Evolutionary conservation across 2,888 invertebrate genomes (phyloP).

Genomic region (Xestoiulus laeticollis): DNA sequence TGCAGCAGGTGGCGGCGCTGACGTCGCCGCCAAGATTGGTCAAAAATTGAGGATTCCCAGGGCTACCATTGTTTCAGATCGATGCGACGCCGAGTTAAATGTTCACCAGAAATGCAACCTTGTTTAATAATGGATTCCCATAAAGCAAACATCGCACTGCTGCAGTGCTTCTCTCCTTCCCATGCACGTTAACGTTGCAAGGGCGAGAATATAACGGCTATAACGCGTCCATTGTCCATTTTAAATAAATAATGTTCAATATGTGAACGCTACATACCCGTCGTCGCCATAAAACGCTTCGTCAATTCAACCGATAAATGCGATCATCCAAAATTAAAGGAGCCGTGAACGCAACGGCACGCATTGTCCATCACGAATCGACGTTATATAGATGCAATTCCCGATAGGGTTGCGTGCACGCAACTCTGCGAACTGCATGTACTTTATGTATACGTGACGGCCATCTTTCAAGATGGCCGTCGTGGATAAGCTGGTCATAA

Average conservation of each 20-base stretch:
- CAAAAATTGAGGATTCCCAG: slow-evolving; percentile 26
- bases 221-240: slow-evolving; percentile 20
- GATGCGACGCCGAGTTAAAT: slow-evolving; percentile 26
- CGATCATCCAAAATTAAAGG: slow-evolving; percentile 19
- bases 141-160: slow-evolving; percentile 22
- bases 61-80: slow-evolving; percentile 5
- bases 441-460: no score
- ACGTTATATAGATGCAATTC: not conserved
- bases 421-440: not conserved
- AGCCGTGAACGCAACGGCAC: not conserved
- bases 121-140: slow-evolving; percentile 26
- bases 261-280: not conserved
- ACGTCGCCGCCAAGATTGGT: slow-evolving; percentile 3
- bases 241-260: slow-evolving; percentile 18
- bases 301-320: slow-evolving; percentile 26
- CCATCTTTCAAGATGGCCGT: no score
- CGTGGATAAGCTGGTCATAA: no score
- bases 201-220: not conserved
- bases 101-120: slow-evolving; percentile 18
- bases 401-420: not conserved
- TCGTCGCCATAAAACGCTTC: slow-evolving; percentile 26
- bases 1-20: slow-evolving; percentile 26
- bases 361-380: not conserved
- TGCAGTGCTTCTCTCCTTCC: not conserved
- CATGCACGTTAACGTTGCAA: not conserved